phyloP scores from a whole-genome alignment of 2,113 vertebrate genomes.

The Gadus macrocephalus region DNA sequence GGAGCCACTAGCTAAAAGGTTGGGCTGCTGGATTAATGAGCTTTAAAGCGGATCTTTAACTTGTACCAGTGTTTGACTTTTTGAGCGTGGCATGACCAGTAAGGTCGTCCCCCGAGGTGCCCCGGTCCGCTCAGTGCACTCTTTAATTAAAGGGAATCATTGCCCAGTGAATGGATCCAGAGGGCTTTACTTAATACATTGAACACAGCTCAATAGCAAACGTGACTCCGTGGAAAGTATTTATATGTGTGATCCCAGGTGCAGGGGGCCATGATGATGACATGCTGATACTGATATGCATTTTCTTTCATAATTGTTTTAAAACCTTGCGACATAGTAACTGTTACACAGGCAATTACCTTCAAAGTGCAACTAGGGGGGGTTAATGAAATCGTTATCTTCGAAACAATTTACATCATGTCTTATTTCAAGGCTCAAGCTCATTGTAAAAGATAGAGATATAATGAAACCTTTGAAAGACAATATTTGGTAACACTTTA shows the following conservation, averaged over 20 bases:
- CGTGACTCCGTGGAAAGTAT: conserved; percentile 30
- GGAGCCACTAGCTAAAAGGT: conserved; percentile 37
- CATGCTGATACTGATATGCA: not conserved
- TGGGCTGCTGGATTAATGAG: conserved; percentile 54
- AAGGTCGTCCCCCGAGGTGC: conserved; percentile 45
- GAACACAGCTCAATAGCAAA: conserved; percentile 56
- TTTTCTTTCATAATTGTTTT: not conserved
- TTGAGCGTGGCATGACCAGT: conserved; percentile 40
- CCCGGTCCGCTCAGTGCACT: conserved; percentile 49
- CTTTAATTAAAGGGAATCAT: conserved; percentile 73
- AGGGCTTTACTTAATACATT: conserved; percentile 64
- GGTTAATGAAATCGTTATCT: too few relatives aligned
- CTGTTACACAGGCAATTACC: too few relatives aligned
- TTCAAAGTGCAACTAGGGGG: too few relatives aligned
- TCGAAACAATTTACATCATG: too few relatives aligned
- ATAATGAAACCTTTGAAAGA: too few relatives aligned
- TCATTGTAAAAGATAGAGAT: not conserved
- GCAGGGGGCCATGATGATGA: not conserved
- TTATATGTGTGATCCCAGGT: conserved; percentile 13
- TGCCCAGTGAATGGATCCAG: conserved; percentile 50
- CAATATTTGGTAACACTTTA: too few relatives aligned
- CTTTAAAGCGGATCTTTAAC: conserved; percentile 57
- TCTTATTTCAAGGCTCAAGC: not conserved
- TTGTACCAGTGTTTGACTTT: conserved; percentile 52
- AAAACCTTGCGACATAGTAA: not conserved